phyloP scores from a whole-genome alignment of 2,888 invertebrate genomes.

The Alcis repandata region DNA sequence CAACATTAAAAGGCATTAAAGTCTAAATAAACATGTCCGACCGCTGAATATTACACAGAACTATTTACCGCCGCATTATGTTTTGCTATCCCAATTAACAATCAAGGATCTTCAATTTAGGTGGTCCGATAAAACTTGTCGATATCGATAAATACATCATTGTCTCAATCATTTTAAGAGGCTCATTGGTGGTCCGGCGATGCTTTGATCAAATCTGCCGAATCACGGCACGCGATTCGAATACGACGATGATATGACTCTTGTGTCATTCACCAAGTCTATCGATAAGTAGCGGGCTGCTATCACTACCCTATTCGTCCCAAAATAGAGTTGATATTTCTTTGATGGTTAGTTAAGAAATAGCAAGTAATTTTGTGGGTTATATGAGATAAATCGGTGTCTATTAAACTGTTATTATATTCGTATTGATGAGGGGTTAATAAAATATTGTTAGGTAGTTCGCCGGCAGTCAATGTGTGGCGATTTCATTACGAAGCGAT shows the following conservation, averaged over 20 bases:
- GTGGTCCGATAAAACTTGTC: slow-evolving; percentile 51
- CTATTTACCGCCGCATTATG: not conserved
- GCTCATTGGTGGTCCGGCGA: slow-evolving; percentile 82
- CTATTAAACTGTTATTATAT: slow-evolving; percentile 84
- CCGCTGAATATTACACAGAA: not conserved
- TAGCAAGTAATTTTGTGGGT: slow-evolving; percentile 47
- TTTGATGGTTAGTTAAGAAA: slow-evolving; percentile 35
- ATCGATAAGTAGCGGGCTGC: slow-evolving; percentile 13
- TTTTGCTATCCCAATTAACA: slow-evolving; percentile 19
- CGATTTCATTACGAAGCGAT: slow-evolving; percentile 57
- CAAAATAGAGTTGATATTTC: slow-evolving; percentile 39
- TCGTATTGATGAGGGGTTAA: slow-evolving; percentile 78
- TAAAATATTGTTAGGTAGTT: slow-evolving; percentile 78
- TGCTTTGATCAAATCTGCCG: slow-evolving; percentile 82
- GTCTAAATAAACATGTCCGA: not conserved
- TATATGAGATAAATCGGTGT: slow-evolving; percentile 75
- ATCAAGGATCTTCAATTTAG: slow-evolving; percentile 26
- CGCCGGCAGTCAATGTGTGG: slow-evolving; percentile 61
- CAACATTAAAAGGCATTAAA: not conserved
- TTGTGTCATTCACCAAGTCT: slow-evolving; percentile 57
- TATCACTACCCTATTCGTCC: slow-evolving; percentile 26
- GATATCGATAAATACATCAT: slow-evolving; percentile 52
- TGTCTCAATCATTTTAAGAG: slow-evolving; percentile 60
- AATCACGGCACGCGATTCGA: slow-evolving; percentile 85
- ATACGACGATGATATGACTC: slow-evolving; percentile 83